Evolutionary conservation across 2,113 vertebrate genomes (phyloP).

Genomic region (Tupaia tana): DNA sequence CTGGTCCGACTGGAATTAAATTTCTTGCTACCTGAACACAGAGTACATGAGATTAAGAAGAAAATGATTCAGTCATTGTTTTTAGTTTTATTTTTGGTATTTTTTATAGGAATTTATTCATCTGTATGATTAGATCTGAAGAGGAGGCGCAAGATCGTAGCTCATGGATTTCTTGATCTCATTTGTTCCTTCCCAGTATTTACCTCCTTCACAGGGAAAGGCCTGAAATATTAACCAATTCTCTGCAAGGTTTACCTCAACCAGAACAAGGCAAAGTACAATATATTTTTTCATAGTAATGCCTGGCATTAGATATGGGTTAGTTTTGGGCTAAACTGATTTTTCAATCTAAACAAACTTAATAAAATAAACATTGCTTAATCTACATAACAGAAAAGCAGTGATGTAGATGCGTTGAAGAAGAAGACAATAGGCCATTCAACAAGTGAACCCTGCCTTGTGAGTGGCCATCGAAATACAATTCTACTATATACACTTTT

Average conservation of each 20-base stretch:
- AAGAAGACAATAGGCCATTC: conserved; percentile 34
- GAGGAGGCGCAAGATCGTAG: conserved; percentile 77
- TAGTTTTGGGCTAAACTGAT: neutral
- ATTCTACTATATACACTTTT: neutral
- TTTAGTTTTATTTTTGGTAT: conserved; percentile 77
- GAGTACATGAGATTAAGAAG: conserved; percentile 85
- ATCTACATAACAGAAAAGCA: conserved; percentile 14
- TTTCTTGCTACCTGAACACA: conserved; percentile 88
- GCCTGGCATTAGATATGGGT: neutral
- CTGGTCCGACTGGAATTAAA: conserved; percentile 88
- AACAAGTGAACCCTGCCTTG: conserved; percentile 29
- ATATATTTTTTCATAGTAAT: neutral
- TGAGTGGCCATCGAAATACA: neutral
- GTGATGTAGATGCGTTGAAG: neutral
- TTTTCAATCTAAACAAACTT: conserved; percentile 38
- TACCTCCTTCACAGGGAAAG: conserved; percentile 64
- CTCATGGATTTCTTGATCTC: conserved; percentile 76
- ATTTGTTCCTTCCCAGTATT: conserved; percentile 62
- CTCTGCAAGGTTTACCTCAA: neutral
- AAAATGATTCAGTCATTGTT: conserved; percentile 86
- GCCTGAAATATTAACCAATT: conserved; percentile 71
- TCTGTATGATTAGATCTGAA: conserved; percentile 85
- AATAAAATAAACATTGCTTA: conserved; percentile 2
- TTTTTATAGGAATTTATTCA: conserved; percentile 83
- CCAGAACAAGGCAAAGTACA: conserved; percentile 48